phyloP scores from a whole-genome alignment of 2,888 invertebrate genomes.

The Ommatoiulus sabulosus region DNA sequence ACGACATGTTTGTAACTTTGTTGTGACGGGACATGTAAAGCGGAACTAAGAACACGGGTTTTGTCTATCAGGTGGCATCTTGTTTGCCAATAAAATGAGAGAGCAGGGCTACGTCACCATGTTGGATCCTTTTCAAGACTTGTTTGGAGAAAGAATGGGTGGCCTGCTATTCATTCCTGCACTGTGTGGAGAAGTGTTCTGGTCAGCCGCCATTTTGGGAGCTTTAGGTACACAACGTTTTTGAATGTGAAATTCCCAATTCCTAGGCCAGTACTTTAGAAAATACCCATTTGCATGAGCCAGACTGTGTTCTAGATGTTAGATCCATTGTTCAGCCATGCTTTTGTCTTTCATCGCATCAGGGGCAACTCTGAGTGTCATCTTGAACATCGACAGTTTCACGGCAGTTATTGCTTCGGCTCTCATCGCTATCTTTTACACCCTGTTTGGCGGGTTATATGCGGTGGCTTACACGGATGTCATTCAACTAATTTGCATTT shows the following conservation, averaged over 20 bases:
- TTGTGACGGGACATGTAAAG: neutral
- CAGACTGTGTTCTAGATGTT: too few relatives aligned
- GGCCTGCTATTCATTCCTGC: constrained; percentile 96
- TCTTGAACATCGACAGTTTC: constrained; percentile 94
- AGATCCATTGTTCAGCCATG: too few relatives aligned
- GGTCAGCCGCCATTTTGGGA: constrained; percentile 98
- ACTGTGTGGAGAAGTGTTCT: constrained; percentile 97
- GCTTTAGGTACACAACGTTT: constrained; percentile 79
- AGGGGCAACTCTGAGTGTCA: constrained; percentile 96
- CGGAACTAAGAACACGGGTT: neutral
- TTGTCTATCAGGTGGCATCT: constrained; percentile 82
- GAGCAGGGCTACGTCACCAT: constrained; percentile 98
- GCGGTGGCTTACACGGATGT: constrained; percentile 99
- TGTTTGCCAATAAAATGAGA: constrained; percentile 98
- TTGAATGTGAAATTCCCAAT: too few relatives aligned
- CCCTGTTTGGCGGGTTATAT: constrained; percentile 96
- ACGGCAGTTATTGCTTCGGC: constrained; percentile 95
- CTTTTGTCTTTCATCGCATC: constrained; percentile 58
- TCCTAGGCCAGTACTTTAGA: too few relatives aligned
- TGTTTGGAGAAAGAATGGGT: constrained; percentile 97
- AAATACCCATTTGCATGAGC: too few relatives aligned
- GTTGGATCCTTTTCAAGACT: constrained; percentile 97
- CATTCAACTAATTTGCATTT: constrained; percentile 97
- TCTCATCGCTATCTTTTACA: constrained; percentile 96
- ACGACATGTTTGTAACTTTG: neutral